phyloP scores from a whole-genome alignment of 2,113 vertebrate species.

The Electrona antarctica region DNA sequence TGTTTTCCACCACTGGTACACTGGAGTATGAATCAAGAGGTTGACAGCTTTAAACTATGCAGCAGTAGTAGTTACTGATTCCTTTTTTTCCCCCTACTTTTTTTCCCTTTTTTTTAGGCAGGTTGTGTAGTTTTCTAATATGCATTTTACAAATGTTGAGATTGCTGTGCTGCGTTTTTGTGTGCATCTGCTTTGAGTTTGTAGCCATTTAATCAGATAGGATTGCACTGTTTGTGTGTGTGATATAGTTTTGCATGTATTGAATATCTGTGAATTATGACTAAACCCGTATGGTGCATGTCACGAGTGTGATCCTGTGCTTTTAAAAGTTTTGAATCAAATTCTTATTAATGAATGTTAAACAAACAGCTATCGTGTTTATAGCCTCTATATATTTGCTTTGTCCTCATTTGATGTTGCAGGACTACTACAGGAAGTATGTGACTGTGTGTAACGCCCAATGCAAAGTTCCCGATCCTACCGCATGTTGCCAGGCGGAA shows the following conservation, averaged over 20 bases:
- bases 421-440: too few species aligned
- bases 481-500: too few species aligned
- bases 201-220: constrained; percentile 20
- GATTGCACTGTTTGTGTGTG: constrained; percentile 40
- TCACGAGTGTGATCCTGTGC: not conserved
- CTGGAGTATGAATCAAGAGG: not conserved
- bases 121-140: constrained; percentile 10
- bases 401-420: too few species aligned
- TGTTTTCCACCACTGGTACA: too few species aligned
- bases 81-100: not conserved
- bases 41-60: constrained; percentile 67
- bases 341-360: not conserved
- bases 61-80: constrained; percentile 48
- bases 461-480: too few species aligned
- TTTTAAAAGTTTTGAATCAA: not conserved
- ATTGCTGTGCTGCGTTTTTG: constrained; percentile 40
- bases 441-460: too few species aligned
- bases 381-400: too few species aligned
- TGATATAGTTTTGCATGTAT: constrained; percentile 36
- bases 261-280: constrained; percentile 31
- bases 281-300: not conserved
- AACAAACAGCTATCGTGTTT: too few species aligned
- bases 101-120: constrained; percentile 12
- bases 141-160: constrained; percentile 17
- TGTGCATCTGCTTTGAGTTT: constrained; percentile 27